phyloP scores from a whole-genome alignment of 2,888 invertebrate species.

The Cartodere bifasciata region DNA sequence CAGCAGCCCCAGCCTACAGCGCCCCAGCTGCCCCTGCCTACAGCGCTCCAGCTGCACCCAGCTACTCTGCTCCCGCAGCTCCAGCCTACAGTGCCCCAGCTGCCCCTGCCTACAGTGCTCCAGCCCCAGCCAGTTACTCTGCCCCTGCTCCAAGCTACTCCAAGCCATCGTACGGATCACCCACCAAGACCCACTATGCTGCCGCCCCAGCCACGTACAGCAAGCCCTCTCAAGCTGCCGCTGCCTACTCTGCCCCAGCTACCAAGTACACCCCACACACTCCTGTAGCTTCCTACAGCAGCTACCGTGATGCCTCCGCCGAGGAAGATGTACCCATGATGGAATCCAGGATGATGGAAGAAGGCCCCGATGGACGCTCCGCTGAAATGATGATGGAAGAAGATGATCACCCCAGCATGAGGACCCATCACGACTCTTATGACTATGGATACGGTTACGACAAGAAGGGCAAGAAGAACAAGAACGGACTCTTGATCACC shows the following conservation, averaged over 20 bases:
- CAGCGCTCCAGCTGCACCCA: slow-evolving; percentile 4
- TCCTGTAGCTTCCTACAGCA: slow-evolving; percentile 11
- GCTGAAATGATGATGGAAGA: slow-evolving; percentile 6
- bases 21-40: slow-evolving; percentile 13
- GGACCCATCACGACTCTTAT: slow-evolving; percentile 8
- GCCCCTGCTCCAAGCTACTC: slow-evolving; percentile 14
- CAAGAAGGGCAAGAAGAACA: slow-evolving; percentile 14
- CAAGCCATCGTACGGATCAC: slow-evolving; percentile 2
- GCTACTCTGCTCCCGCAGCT: slow-evolving; percentile 7
- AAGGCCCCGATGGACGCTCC: slow-evolving; percentile 6
- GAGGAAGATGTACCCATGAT: slow-evolving; percentile 6
- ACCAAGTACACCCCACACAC: slow-evolving; percentile 10
- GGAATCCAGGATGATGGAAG: slow-evolving; percentile 2
- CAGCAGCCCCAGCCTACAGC: slow-evolving; percentile 10
- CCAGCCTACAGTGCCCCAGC: slow-evolving; percentile 12
- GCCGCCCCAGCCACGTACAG: slow-evolving; percentile 8
- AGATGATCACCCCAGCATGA: slow-evolving; percentile 9
- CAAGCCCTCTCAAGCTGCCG: slow-evolving; percentile 14
- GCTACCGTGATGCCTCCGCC: slow-evolving; percentile 9
- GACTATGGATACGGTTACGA: slow-evolving; percentile 9
- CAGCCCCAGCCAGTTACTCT: slow-evolving; percentile 10
- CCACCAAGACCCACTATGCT: slow-evolving; percentile 4
- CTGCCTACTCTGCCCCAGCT: slow-evolving; percentile 12
- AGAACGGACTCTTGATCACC: slow-evolving; percentile 28
- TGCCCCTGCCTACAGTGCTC: slow-evolving; percentile 13